Percentiles rank a stretch among this genome's conserved stretches.
phyloP scores from a whole-genome alignment of 1,140 invertebrate species.

The Mycetomoellerius zeteki region DNA sequence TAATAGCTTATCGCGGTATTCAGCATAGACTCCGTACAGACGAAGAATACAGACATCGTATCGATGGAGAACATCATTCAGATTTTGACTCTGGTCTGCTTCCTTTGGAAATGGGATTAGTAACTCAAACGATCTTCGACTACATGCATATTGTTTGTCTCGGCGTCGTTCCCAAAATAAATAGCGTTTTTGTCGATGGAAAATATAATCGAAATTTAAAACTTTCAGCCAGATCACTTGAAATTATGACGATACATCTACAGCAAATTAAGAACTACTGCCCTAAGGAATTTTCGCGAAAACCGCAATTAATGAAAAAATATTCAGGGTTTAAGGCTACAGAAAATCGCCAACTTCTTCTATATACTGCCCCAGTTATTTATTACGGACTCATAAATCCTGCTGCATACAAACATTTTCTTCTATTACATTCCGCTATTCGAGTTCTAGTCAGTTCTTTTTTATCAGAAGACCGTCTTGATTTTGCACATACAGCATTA shows the following conservation, averaged over 20 bases:
- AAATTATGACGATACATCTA: no score
- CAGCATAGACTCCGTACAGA: no score
- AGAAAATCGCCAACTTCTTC: no score
- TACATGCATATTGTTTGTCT: conserved; percentile 13
- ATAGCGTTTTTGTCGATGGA: conserved; percentile 17
- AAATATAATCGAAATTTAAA: conserved; percentile 22
- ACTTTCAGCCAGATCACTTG: no score
- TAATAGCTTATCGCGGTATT: no score
- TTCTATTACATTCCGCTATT: conserved; percentile 8
- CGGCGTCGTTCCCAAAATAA: conserved; percentile 13
- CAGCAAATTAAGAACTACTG: no score
- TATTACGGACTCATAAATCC: no score
- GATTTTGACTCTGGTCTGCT: conserved; percentile 1
- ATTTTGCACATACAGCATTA: conserved; percentile 16
- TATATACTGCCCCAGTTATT: no score
- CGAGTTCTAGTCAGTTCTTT: not conserved
- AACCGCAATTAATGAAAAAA: no score
- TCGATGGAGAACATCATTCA: not conserved
- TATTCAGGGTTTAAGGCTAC: no score
- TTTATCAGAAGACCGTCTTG: conserved; percentile 14
- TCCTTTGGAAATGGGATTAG: not conserved
- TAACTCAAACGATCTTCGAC: conserved; percentile 13
- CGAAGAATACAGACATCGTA: no score
- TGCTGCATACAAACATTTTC: conserved; percentile 22
- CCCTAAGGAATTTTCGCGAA: no score